Percentiles rank a stretch among this genome's conserved stretches.
These are phyloP conservation scores for Urocyon cinereoargenteus DNA, from an alignment of 2,797 vertebrate genomes.

Conservation along the genomic window DNA sequence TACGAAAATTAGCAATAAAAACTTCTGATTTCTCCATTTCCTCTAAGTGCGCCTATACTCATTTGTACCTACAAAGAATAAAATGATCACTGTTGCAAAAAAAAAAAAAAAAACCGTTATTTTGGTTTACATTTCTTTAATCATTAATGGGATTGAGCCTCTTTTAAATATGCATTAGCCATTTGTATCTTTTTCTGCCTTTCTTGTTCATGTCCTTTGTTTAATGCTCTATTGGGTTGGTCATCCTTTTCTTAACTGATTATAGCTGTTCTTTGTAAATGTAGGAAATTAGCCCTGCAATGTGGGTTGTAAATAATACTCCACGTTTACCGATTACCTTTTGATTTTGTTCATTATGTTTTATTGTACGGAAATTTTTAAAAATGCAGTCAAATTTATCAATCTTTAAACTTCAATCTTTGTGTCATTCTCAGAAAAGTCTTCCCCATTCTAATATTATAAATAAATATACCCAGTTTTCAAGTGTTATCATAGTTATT, in stretches of 20 bases:
- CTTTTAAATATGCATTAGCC: neutral
- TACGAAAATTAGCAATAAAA: conserved; percentile 57
- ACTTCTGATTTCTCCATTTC: neutral
- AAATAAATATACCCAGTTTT: neutral
- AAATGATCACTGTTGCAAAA: conserved; percentile 16
- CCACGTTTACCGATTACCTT: neutral
- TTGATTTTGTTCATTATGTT: conserved; percentile 45
- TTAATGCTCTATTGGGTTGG: neutral
- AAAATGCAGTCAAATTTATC: neutral
- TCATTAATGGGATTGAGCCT: neutral
- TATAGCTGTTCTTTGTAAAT: neutral
- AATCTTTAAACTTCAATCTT: neutral
- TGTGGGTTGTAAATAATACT: neutral
- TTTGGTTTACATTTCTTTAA: neutral
- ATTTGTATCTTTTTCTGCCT: neutral
- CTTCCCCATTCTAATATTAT: conserved; percentile 2
- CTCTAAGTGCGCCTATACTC: neutral
- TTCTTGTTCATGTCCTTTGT: neutral
- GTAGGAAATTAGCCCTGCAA: neutral
- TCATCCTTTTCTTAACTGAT: neutral
- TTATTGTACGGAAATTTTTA: neutral
- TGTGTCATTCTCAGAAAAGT: conserved; percentile 24
- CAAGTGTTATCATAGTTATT: neutral
- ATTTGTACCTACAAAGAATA: conserved; percentile 1
- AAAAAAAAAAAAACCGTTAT: neutral